A percentile compares a stretch with the other conserved stretches of the same genome.
Evolutionary conservation across 2,113 vertebrate genomes (phyloP).

Genomic region (Gasterosteus nipponicus): DNA sequence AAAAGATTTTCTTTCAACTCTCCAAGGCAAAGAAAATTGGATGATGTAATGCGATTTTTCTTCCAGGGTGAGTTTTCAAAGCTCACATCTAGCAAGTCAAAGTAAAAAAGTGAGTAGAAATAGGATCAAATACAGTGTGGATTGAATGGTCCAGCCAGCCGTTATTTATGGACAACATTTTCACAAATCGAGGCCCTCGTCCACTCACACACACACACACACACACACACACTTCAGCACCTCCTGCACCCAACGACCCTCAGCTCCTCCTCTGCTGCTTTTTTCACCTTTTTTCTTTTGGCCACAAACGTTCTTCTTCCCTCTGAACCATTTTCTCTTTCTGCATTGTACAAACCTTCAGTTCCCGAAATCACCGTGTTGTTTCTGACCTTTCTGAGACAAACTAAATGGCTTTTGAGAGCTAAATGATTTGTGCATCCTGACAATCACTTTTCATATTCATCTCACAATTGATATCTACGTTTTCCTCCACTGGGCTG

Average conservation of each 20-base stretch:
- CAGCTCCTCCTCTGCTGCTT: not conserved
- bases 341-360: not conserved
- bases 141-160: not conserved
- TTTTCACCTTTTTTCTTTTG: not conserved
- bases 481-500: not conserved
- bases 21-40: conserved; percentile 10
- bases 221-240: not conserved
- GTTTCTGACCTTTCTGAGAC: conserved; percentile 37
- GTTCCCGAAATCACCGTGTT: conserved; percentile 14
- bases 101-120: not conserved
- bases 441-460: conserved; percentile 6
- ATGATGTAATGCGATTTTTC: conserved; percentile 26
- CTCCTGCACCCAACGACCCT: not conserved
- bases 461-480: not conserved
- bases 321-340: not conserved
- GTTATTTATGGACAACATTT: not conserved
- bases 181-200: not conserved
- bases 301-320: not conserved
- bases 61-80: conserved; percentile 12
- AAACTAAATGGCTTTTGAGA: not conserved
- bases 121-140: not conserved
- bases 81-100: not conserved
- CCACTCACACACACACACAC: not conserved
- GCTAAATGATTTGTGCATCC: not conserved
- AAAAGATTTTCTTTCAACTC: conserved; percentile 12